Base-by-base conservation (phyloP, 2,797 vertebrate genomes). In the Muraenolepis orangiensis region DNA sequence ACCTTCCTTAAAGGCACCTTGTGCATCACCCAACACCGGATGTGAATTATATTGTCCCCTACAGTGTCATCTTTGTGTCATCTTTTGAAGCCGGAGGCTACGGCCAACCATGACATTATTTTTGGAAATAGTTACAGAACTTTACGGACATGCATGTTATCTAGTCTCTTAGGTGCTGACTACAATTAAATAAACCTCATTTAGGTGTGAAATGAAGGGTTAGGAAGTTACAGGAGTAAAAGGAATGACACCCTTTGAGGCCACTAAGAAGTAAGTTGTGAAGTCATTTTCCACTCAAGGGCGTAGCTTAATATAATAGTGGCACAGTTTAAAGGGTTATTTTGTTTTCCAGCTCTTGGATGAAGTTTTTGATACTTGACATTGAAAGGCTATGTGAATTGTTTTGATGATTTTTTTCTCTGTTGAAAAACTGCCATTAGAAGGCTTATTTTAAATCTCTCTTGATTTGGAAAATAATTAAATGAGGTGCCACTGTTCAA, bases 101-200 rank as follows among this genome's bases (percentile, higher is more conserved):
- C 73, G n/a, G 20, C 76, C 66, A 76, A 42, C 11, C 18, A 82
- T 71, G 3, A 34, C 20, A 23, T 71, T n/a, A n/a, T 31, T n/a
- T 84, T 79, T 34, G 57, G 76, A 74, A 76, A 73, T 70, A 61
- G 31, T 6, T 0, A 29, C 66, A 66, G 73, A 51, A 74, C 80
- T 68, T 70, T 78, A 61, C 68, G 40, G 26, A 73, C 73, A 18
- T 1, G n/a, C 23, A 71, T 36, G 5, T 13, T 16, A 28, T 40
- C 23, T 28, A 12, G 38, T 57, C 70, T 28, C 70, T 77, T 80
- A n/a, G n/a, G 73, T 2, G 4, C 73, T 67, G 42, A 36, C 38
- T 12, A 61, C 38, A 75, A 79, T 80, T 42, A 84, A 78, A 82
- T 74, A 42, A 84, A 84, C 66, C 76, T 78, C 20, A 80, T 78